Evolutionary conservation across 2,888 invertebrate species (phyloP).

Genomic region (Patella ulyssiponensis): DNA sequence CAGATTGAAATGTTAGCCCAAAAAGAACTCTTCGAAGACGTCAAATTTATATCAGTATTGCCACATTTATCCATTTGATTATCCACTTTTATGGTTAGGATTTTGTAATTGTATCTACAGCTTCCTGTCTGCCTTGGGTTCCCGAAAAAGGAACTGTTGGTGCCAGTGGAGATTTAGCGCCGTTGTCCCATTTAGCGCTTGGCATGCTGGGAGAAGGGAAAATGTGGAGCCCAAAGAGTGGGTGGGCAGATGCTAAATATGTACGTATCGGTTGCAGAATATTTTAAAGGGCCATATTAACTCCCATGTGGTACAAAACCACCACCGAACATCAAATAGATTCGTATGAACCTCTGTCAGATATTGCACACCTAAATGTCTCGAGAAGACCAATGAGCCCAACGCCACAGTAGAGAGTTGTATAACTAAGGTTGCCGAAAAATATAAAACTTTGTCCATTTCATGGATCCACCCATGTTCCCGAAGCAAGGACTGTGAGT

Average conservation of each 20-base stretch:
- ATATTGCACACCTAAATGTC: constrained; percentile 19
- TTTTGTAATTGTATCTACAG: constrained; percentile 66
- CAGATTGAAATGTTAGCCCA: too few relatives aligned
- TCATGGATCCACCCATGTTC: too few relatives aligned
- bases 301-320: not conserved
- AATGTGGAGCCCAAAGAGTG: constrained; percentile 79
- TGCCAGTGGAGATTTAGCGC: constrained; percentile 80
- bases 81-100: too few relatives aligned
- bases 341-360: too few relatives aligned
- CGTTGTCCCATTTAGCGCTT: constrained; percentile 79
- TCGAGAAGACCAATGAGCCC: too few relatives aligned
- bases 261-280: constrained; percentile 64
- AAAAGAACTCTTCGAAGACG: too few relatives aligned
- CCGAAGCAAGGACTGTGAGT: too few relatives aligned
- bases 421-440: too few relatives aligned
- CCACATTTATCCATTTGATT: too few relatives aligned
- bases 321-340: not conserved
- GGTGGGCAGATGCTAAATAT: constrained; percentile 78
- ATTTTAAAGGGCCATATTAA: not conserved
- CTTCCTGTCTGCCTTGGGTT: constrained; percentile 78
- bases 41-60: too few relatives aligned
- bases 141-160: constrained; percentile 82
- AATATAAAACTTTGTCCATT: too few relatives aligned
- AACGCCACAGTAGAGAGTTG: too few relatives aligned
- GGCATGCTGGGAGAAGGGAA: constrained; percentile 80